Conservation (phyloP, 2,888 invertebrate species). For the Hypomecis atomaria region DNA sequence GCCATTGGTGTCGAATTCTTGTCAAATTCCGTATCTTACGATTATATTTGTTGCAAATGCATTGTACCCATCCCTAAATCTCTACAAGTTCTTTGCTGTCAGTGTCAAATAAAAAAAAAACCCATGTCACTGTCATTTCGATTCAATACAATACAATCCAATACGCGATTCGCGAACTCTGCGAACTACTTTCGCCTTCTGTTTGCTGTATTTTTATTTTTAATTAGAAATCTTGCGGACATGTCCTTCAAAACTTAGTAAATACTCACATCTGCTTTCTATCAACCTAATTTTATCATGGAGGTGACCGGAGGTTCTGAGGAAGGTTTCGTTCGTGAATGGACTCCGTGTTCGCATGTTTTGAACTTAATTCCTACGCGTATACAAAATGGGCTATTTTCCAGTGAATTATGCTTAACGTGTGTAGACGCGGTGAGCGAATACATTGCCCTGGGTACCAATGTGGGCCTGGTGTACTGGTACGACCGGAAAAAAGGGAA, state of each 20-base stretch:
- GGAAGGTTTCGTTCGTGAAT: slow-evolving; percentile 87
- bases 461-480: slow-evolving; percentile 94
- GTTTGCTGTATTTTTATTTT: slow-evolving; percentile 38
- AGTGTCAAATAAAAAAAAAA: slow-evolving; percentile 7
- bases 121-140: background rate
- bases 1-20: too few relatives aligned
- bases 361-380: slow-evolving; percentile 90
- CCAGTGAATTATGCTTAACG: slow-evolving; percentile 90
- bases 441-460: slow-evolving; percentile 93
- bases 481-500: slow-evolving; percentile 91
- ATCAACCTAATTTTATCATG: slow-evolving; percentile 53
- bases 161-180: slow-evolving; percentile 16
- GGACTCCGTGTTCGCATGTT: slow-evolving; percentile 91
- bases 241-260: slow-evolving; percentile 31
- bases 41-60: too few relatives aligned
- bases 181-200: slow-evolving; percentile 39
- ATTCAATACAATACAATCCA: too few relatives aligned
- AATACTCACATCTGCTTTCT: slow-evolving; percentile 11
- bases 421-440: slow-evolving; percentile 93
- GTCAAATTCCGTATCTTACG: too few relatives aligned
- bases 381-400: slow-evolving; percentile 90
- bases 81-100: background rate
- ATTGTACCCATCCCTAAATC: too few relatives aligned
- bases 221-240: slow-evolving; percentile 40
- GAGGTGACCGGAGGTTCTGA: slow-evolving; percentile 76